Conservation (phyloP, 2,888 invertebrate species). For the Trachelus stipa region DNA sequence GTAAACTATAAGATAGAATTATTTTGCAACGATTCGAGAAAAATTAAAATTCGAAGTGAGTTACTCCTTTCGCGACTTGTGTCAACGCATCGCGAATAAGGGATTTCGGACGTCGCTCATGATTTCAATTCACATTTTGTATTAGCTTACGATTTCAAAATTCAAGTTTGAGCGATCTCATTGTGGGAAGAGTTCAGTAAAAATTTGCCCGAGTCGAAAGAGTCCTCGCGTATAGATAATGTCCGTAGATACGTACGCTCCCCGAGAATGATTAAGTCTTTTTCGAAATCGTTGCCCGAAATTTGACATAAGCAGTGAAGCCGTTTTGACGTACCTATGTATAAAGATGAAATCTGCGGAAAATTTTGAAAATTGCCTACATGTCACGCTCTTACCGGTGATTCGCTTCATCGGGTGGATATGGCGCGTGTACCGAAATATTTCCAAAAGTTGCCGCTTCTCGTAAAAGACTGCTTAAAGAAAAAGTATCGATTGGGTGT, state of each 20-base stretch:
- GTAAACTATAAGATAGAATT: constrained; percentile 65
- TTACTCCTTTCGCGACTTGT: not conserved
- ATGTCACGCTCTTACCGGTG: constrained; percentile 9
- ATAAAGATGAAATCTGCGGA: constrained; percentile 20
- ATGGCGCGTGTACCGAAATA: constrained; percentile 14
- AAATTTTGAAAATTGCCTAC: constrained; percentile 24
- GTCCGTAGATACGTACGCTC: not conserved
- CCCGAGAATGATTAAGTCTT: constrained; percentile 17
- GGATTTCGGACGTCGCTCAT: not conserved
- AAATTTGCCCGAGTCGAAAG: not conserved
- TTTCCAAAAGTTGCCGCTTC: constrained; percentile 48
- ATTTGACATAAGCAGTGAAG: constrained; percentile 19
- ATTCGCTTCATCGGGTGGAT: not conserved
- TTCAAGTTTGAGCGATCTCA: not conserved
- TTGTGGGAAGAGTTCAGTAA: not conserved
- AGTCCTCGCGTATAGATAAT: not conserved
- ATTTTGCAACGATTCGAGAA: constrained; percentile 54
- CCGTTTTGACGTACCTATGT: constrained; percentile 28
- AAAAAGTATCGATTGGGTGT: constrained; percentile 23
- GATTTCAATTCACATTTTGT: not conserved
- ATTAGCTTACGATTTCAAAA: not conserved
- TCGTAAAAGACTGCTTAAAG: constrained; percentile 59
- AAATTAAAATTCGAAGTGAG: constrained; percentile 19
- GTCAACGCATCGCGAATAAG: not conserved
- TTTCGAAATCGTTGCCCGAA: constrained; percentile 25